Base-by-base conservation (phyloP, 2,888 invertebrate genomes). In the Onchidella celtica region DNA sequence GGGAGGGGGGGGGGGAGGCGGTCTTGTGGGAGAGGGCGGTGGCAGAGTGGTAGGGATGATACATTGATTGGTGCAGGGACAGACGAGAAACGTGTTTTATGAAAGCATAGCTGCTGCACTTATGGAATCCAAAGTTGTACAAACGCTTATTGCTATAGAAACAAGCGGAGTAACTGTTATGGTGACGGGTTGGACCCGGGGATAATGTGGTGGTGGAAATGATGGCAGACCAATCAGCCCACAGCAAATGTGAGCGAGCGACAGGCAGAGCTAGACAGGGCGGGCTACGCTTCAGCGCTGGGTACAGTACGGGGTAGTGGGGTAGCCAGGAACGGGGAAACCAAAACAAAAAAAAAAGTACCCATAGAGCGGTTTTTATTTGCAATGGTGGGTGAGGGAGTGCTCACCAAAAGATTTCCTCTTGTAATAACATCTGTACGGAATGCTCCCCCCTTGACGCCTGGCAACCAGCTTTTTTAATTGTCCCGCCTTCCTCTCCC, bases 191-290 rank as follows among this genome's bases (percentile, higher is more conserved):
- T 55, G 21, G 55, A 17, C 55, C 55, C n/a, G n/a, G 21, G 27
- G n/a, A n/a, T n/a, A n/a, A n/a, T 6, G 47, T 47, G 47, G 17
- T 36, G 59, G 0, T n/a, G 14, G 9, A 36, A 59, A 36, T 34
- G 32, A 61, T 27, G 61, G 27, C 38, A 61, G 21, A 38, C 59
- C 73, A 73, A 36, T 59, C 73, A 55, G 69, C 27, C 47, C 47
- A 47, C 11, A 21, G 14, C 17, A 32, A 27, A 11, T 1, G 24
- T n/a, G 14, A 24, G n/a, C 3, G 34, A 32, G 1, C 21, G n/a
- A n/a, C n/a, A 11, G 6, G 9, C 47, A 47, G 47, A 47, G 47
- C 47, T 17, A 47, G 47, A 68, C 38, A 34, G 36, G 24, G 38
- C 14, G 17, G 17, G 47, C 47, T 47, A n/a, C n/a, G n/a, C n/a